Evolutionary conservation across 2,888 invertebrate species (phyloP), one percentile per base, ranked within the genome.

Genomic region (Morpho deidamia): DNA sequence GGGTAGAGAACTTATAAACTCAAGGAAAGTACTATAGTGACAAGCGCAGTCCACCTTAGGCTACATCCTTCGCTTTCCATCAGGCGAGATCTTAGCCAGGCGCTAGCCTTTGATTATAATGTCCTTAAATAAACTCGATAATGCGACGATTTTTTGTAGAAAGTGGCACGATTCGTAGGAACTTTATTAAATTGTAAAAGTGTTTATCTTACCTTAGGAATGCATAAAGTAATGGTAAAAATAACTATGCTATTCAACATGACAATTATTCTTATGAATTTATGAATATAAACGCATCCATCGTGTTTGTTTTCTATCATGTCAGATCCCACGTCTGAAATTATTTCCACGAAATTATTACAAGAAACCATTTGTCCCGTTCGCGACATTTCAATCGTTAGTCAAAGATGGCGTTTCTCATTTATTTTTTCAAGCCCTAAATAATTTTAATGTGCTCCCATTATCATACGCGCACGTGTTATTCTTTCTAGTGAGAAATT

Each of bases 381-480:
- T 60, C 56, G 49, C 64, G 66, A 60, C 66, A 64, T 59, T 64
- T 61, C 64, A 62, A 68, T 76, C 76, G 71, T 80, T 76, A 76
- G 65, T 83, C 81, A 77, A 74, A 78, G 71, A 72, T 74, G 78
- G 71, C 78, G 68, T 69, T 56, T 61, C 71, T 72, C 76, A 83
- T 86, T 83, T 76, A 81, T 84, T 78, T 81, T 75, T 71, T 70
- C 70, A 74, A 72, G 71, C 70, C 71, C 74, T 72, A 71, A 78
- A 83, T 78, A 82, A 82, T 82, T 70, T 81, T 84, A 83, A 87
- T 84, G 84, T 81, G 70, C 71, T 67, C 83, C 79, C 82, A 86
- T 87, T 87, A 86, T 80, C 83, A 73, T 63, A 68, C 42, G 66
- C 68, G 72, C 80, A 82, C 78, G 79, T 83, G 83, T 78, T 72